Evolutionary conservation across 2,797 vertebrate species (phyloP).

Genomic region (Gastrophryne carolinensis): DNA sequence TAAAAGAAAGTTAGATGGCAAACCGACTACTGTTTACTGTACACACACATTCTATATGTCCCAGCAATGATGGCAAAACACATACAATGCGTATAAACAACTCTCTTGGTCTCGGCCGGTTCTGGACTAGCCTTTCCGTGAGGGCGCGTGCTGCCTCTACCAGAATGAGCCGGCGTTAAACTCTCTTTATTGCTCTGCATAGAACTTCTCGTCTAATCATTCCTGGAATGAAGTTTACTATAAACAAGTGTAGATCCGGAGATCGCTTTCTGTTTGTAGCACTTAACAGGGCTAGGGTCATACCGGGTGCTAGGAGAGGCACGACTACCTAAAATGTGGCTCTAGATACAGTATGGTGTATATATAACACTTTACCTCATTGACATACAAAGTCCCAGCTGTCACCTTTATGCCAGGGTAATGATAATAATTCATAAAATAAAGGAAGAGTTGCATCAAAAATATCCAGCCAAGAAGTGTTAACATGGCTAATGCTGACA

Average conservation of each 20-base stretch:
- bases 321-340: too few relatives aligned
- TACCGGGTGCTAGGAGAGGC: too few relatives aligned
- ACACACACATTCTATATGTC: constrained; percentile 15
- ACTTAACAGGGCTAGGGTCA: not conserved
- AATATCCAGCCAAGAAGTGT: too few relatives aligned
- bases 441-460: too few relatives aligned
- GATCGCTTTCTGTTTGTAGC: constrained; percentile 5
- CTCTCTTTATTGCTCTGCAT: not conserved
- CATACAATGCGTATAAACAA: not conserved
- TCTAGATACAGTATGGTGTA: too few relatives aligned
- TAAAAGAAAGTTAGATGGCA: constrained; percentile 27
- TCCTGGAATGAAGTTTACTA: not conserved
- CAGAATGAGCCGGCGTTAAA: constrained; percentile 5
- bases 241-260: not conserved
- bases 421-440: too few relatives aligned
- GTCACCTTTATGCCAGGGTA: too few relatives aligned
- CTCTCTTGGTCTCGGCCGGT: not conserved
- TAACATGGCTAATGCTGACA: too few relatives aligned
- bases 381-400: too few relatives aligned
- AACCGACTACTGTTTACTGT: constrained; percentile 25
- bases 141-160: not conserved
- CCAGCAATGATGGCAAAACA: constrained; percentile 33
- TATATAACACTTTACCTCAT: too few relatives aligned
- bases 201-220: not conserved
- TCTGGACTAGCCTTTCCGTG: not conserved